Evolutionary conservation across 2,888 invertebrate species (phyloP).

Genomic region (Limnephilus rhombicus): DNA sequence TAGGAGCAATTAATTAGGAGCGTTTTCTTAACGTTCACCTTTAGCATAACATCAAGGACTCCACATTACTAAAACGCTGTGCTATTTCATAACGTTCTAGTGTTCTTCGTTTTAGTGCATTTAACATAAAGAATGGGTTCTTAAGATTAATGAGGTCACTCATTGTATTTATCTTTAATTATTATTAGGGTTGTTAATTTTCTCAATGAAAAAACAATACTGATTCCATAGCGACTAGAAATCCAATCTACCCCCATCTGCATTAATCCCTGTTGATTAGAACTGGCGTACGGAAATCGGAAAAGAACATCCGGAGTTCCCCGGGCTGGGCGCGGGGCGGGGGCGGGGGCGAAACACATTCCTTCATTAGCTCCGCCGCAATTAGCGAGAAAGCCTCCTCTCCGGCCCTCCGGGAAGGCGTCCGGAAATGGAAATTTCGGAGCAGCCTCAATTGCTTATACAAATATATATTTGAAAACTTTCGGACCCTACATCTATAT

Average conservation of each 20-base stretch:
- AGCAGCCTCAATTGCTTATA: constrained; percentile 6
- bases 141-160: too few relatives aligned
- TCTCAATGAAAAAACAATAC: neutral
- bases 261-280: neutral
- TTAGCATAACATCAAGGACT: too few relatives aligned
- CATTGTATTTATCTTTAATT: too few relatives aligned
- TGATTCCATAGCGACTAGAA: neutral
- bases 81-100: too few relatives aligned
- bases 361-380: constrained; percentile 38
- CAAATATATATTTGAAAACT: neutral
- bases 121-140: too few relatives aligned
- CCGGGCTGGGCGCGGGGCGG: neutral
- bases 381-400: constrained; percentile 34
- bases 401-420: too few relatives aligned
- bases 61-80: too few relatives aligned
- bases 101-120: too few relatives aligned
- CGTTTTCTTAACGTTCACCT: too few relatives aligned
- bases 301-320: neutral
- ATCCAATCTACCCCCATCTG: constrained; percentile 2
- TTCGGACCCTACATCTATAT: neutral
- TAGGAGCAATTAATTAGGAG: too few relatives aligned
- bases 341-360: neutral
- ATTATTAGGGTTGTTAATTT: too few relatives aligned
- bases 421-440: neutral
- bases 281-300: neutral